These are phyloP conservation scores for Helarctos malayanus DNA, from an alignment of 2,797 vertebrate genomes.

Conservation along the genomic window DNA sequence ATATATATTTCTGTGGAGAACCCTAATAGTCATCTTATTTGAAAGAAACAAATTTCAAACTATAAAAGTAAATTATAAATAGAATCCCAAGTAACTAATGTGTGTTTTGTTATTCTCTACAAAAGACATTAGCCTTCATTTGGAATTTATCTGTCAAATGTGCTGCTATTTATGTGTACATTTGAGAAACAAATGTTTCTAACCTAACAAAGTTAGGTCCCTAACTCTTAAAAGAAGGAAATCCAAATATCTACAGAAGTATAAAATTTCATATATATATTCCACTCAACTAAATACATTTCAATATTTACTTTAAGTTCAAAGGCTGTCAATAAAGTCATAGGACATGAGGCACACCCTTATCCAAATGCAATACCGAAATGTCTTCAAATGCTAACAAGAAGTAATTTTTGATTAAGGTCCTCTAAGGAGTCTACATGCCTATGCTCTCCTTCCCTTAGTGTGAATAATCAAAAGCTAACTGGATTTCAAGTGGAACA, in stretches of 20 bases:
- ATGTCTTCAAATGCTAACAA: conserved; percentile 46
- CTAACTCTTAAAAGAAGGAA: conserved; percentile 23
- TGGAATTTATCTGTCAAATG: conserved; percentile 24
- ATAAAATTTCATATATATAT: neutral
- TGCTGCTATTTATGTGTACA: neutral
- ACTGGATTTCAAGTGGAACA: conserved; percentile 37
- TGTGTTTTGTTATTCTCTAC: neutral
- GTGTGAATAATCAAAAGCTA: conserved; percentile 70
- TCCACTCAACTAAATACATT: conserved; percentile 42
- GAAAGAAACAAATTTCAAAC: conserved; percentile 30
- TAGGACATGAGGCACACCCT: neutral
- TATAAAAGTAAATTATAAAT: conserved; percentile 45
- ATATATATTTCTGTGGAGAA: neutral
- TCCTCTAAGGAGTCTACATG: neutral
- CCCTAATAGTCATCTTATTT: neutral
- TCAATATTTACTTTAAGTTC: conserved; percentile 56
- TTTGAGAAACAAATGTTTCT: neutral
- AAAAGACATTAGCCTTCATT: conserved; percentile 28
- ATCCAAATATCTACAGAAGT: conserved; percentile 11
- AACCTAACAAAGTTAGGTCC: neutral
- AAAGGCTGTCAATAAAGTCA: conserved; percentile 44
- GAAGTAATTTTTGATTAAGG: conserved; percentile 22
- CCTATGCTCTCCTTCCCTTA: neutral
- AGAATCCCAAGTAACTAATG: conserved; percentile 25
- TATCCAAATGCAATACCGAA: conserved; percentile 42